A percentile compares a stretch with the other conserved stretches of the same genome.
Conservation (phyloP, 2,797 vertebrate genomes). For the Acanthurus tractus region DNA sequence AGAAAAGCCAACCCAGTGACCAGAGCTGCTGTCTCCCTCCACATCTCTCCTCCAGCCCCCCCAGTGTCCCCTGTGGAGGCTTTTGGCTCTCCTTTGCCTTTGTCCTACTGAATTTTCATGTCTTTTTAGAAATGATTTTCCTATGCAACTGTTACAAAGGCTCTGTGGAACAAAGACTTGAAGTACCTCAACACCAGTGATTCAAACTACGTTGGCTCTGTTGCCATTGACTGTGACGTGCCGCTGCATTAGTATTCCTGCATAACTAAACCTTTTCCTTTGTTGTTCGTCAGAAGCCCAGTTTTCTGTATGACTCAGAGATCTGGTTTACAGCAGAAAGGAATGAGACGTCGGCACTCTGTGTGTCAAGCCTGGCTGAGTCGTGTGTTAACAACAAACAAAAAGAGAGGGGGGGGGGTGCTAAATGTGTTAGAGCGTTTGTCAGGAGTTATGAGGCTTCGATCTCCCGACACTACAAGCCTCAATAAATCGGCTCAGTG, state of each 20-base stretch:
- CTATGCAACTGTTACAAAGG: background rate
- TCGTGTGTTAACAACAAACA: slow-evolving; percentile 55
- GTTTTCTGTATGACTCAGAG: slow-evolving; percentile 56
- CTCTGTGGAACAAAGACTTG: background rate
- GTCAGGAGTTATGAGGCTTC: slow-evolving; percentile 73
- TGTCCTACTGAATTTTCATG: background rate
- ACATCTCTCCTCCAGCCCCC: no score
- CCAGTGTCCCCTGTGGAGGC: background rate
- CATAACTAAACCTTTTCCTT: slow-evolving; percentile 30
- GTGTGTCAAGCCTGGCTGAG: slow-evolving; percentile 58
- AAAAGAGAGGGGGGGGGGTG: slow-evolving; percentile 1
- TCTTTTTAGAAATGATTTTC: background rate
- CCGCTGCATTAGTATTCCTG: slow-evolving; percentile 59
- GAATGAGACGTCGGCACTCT: slow-evolving; percentile 47
- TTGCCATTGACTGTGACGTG: slow-evolving; percentile 26
- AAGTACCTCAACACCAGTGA: slow-evolving; percentile 26
- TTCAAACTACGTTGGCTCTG: slow-evolving; percentile 6
- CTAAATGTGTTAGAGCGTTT: slow-evolving; percentile 50
- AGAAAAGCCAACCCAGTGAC: no score
- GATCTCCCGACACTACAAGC: slow-evolving; percentile 63
- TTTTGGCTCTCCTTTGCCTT: background rate
- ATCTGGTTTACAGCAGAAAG: slow-evolving; percentile 43
- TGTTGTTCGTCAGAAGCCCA: slow-evolving; percentile 41
- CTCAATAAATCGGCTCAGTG: slow-evolving; percentile 70
- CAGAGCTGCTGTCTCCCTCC: no score